Percentiles rank a stretch among this genome's conserved stretches.
These are phyloP conservation scores for Canis aureus DNA, from an alignment of 2,113 vertebrate genomes.

Conservation along the genomic window DNA sequence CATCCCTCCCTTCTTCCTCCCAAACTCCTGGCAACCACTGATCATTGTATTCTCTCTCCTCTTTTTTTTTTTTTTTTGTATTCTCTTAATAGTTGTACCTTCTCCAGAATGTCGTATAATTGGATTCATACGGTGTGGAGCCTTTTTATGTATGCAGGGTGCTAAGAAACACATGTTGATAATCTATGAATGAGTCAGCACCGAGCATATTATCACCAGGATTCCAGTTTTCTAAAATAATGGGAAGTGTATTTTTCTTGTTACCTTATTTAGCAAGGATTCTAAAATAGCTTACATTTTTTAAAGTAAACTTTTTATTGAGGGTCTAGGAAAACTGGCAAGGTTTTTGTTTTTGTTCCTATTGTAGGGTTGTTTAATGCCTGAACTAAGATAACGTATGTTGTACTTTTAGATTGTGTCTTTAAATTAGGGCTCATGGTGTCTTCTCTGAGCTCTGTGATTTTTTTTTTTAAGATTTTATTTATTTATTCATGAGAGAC, in stretches of 20 bases:
- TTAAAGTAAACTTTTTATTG: background rate
- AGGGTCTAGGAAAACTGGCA: background rate
- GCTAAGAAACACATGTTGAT: conserved; percentile 54
- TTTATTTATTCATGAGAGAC: background rate
- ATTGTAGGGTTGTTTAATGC: background rate
- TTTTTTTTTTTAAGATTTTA: background rate
- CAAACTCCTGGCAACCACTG: background rate
- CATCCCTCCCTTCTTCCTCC: background rate
- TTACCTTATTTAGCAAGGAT: conserved; percentile 29
- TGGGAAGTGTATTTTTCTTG: background rate
- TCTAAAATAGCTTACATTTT: conserved; percentile 4
- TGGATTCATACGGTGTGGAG: background rate
- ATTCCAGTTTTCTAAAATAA: conserved; percentile 59
- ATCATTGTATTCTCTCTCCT: background rate
- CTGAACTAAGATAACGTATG: background rate
- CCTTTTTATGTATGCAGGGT: conserved; percentile 48
- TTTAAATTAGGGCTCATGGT: background rate
- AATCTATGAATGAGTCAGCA: conserved; percentile 44
- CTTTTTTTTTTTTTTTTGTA: background rate
- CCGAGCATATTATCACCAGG: background rate
- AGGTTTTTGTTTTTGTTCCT: background rate
- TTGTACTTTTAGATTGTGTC: background rate
- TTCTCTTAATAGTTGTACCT: background rate
- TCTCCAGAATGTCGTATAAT: conserved; percentile 42
- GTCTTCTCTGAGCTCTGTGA: background rate